These are phyloP conservation scores for Corynorhinus townsendii DNA, from an alignment of 2,113 vertebrate genomes.

Conservation along the genomic window DNA sequence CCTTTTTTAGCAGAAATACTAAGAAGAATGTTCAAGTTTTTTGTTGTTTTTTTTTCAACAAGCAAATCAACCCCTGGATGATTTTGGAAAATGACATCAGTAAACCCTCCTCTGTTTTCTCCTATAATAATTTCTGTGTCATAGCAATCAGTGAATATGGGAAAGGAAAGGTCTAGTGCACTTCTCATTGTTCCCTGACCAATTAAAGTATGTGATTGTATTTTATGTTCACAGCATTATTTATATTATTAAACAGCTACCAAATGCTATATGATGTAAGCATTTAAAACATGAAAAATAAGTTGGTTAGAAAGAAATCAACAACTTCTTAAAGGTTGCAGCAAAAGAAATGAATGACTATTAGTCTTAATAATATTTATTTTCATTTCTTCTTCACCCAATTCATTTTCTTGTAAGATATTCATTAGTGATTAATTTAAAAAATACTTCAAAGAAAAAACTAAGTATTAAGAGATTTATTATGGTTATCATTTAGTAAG, in stretches of 20 bases:
- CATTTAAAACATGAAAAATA: constrained; percentile 18
- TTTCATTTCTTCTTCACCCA: constrained; percentile 29
- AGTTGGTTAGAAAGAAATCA: constrained; percentile 8
- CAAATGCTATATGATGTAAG: neutral
- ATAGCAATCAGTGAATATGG: neutral
- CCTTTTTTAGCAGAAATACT: neutral
- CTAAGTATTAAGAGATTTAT: neutral
- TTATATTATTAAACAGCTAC: neutral
- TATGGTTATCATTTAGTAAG: neutral
- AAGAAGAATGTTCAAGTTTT: neutral
- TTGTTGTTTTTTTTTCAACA: neutral
- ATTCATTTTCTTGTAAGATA: neutral
- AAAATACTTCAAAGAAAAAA: neutral
- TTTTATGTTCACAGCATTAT: neutral
- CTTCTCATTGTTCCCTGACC: neutral
- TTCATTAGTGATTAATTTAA: neutral
- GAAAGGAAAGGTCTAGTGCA: neutral
- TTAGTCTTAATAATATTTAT: neutral
- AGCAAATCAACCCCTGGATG: neutral
- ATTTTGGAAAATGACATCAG: neutral
- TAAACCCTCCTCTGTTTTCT: neutral
- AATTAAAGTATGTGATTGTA: neutral
- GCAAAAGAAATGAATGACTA: neutral
- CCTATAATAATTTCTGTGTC: neutral
- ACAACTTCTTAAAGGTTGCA: neutral